These are phyloP conservation scores for Papilio demoleus DNA, from an alignment of 2,888 invertebrate genomes.

Conservation along the genomic window DNA sequence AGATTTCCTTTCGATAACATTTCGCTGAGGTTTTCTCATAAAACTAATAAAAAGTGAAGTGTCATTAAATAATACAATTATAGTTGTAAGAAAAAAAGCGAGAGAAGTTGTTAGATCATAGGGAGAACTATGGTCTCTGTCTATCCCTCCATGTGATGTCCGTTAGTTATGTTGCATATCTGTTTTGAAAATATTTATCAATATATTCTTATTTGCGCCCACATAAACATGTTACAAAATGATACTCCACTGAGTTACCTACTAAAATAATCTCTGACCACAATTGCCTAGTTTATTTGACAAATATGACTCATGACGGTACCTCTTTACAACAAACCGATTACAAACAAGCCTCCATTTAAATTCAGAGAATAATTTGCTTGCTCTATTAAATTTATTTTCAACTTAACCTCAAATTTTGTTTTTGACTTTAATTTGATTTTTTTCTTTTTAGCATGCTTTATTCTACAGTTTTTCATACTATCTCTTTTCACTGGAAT, in stretches of 20 bases:
- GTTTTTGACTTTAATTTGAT: slow-evolving; percentile 10
- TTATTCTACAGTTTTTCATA: slow-evolving; percentile 94
- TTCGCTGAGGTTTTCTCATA: neutral
- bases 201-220: too few species aligned
- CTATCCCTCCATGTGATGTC: too few species aligned
- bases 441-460: slow-evolving; percentile 86
- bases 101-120: too few species aligned
- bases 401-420: neutral
- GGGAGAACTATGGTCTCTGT: too few species aligned
- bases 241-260: neutral
- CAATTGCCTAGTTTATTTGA: neutral
- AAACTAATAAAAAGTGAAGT: neutral
- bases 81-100: too few species aligned
- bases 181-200: too few species aligned
- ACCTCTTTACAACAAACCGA: neutral
- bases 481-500: slow-evolving; percentile 92
- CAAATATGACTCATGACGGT: neutral
- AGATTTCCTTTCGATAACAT: neutral
- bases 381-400: neutral
- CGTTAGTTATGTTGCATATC: too few species aligned
- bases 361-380: neutral
- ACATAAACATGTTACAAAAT: neutral
- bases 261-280: neutral
- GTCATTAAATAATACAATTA: too few species aligned
- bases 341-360: neutral